phyloP scores from a whole-genome alignment of 2,113 vertebrate species.

The Istiophorus platypterus region DNA sequence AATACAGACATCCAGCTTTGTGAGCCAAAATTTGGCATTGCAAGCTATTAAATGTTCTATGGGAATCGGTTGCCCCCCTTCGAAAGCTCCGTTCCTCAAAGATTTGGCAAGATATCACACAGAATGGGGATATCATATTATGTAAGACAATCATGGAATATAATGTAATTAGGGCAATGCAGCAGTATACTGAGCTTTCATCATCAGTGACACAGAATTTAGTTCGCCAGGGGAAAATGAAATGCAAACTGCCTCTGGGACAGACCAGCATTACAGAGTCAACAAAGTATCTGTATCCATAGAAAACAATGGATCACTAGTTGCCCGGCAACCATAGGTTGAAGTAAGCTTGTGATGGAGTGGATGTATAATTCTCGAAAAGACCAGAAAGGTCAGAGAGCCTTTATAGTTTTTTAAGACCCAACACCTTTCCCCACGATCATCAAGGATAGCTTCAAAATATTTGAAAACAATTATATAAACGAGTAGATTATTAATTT shows the following conservation, averaged over 20 bases:
- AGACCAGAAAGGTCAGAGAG: conserved; percentile 11
- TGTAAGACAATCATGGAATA: conserved; percentile 61
- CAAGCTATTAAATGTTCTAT: conserved; percentile 33
- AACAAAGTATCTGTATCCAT: conserved; percentile 28
- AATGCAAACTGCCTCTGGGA: conserved; percentile 56
- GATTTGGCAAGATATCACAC: conserved; percentile 73
- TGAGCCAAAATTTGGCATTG: conserved; percentile 24
- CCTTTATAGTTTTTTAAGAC: not conserved
- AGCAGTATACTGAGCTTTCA: conserved; percentile 64
- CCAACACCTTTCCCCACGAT: not conserved
- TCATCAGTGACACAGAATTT: conserved; percentile 63
- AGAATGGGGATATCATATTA: conserved; percentile 70
- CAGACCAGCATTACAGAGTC: conserved; percentile 22
- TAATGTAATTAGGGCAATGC: conserved; percentile 75
- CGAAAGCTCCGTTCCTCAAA: conserved; percentile 51
- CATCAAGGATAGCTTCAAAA: not conserved
- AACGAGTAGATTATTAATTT: conserved; percentile 14
- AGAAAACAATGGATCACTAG: conserved; percentile 48
- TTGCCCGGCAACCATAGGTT: conserved; percentile 67
- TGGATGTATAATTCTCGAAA: conserved; percentile 15
- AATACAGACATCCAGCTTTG: conserved; percentile 20
- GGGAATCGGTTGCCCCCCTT: conserved; percentile 27
- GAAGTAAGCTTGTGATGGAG: conserved; percentile 1
- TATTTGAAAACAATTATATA: not conserved
- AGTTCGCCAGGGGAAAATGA: conserved; percentile 52